Percentiles rank a stretch among this genome's conserved stretches.
phyloP scores from a whole-genome alignment of 2,888 invertebrate species.

The Drosophila borborema region DNA sequence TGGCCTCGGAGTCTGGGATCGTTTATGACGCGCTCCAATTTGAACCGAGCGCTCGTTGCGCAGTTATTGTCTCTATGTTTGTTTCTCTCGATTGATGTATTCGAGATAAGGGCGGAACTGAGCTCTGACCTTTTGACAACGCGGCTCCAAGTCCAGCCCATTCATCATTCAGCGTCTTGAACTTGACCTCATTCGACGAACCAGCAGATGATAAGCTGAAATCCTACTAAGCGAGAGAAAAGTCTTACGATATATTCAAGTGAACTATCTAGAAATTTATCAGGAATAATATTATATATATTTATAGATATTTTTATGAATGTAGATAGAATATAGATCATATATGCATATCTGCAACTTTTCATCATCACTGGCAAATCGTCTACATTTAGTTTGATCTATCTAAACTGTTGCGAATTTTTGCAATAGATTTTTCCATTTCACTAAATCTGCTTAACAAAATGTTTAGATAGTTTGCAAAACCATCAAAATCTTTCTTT shows the following conservation, averaged over 20 bases:
- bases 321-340: too few species aligned
- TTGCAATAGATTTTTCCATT: too few species aligned
- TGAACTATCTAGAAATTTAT: not conserved
- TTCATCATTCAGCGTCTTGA: slow-evolving; percentile 15
- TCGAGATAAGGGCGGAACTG: slow-evolving; percentile 39
- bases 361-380: too few species aligned
- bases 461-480: too few species aligned
- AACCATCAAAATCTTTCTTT: too few species aligned
- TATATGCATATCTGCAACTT: too few species aligned
- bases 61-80: slow-evolving; percentile 15
- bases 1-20: slow-evolving; percentile 16
- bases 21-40: slow-evolving; percentile 22
- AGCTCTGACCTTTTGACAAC: slow-evolving; percentile 27
- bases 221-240: not conserved
- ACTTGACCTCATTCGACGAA: slow-evolving; percentile 33
- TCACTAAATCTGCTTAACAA: too few species aligned
- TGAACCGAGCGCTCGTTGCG: slow-evolving; percentile 12
- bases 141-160: not conserved
- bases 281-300: not conserved
- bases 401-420: too few species aligned
- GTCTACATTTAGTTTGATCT: too few species aligned
- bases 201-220: slow-evolving; percentile 16
- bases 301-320: not conserved
- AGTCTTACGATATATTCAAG: accelerated
- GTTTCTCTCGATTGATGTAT: slow-evolving; percentile 20